Conservation (phyloP, 2,797 vertebrate genomes). For the Clarias platycephalus region DNA sequence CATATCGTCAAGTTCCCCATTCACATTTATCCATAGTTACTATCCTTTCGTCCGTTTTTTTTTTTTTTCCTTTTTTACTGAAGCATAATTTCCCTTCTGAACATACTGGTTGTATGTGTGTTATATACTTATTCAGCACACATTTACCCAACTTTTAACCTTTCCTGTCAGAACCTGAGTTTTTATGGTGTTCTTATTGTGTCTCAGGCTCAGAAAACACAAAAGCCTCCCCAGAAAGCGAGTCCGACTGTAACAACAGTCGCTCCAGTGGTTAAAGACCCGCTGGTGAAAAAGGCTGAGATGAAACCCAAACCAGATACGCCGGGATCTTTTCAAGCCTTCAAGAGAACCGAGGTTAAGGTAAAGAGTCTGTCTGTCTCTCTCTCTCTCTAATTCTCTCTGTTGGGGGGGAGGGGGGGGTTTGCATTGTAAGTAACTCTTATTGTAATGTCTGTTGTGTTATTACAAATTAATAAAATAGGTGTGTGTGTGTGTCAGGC, state of each 20-base stretch:
- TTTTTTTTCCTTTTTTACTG: neutral
- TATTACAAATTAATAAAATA: neutral
- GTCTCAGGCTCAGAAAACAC: constrained; percentile 88
- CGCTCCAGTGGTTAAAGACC: constrained; percentile 89
- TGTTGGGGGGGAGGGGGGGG: too few relatives aligned
- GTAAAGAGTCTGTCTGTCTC: constrained; percentile 69
- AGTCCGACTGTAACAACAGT: constrained; percentile 82
- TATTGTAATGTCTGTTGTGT: neutral
- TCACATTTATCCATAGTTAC: neutral
- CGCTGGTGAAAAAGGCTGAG: constrained; percentile 91
- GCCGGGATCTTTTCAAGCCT: constrained; percentile 88
- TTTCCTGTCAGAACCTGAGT: neutral
- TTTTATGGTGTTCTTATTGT: constrained; percentile 3
- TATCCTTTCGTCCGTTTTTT: neutral
- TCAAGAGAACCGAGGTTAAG: constrained; percentile 97
- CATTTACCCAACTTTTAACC: neutral
- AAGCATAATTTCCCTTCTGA: neutral
- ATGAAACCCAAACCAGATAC: constrained; percentile 88
- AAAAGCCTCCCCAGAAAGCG: constrained; percentile 92
- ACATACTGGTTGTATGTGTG: neutral
- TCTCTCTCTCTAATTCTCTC: too few relatives aligned
- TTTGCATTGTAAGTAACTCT: neutral
- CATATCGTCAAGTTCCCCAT: neutral
- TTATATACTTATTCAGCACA: too few relatives aligned
- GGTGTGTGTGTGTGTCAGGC: constrained; percentile 13